phyloP scores from a whole-genome alignment of 1,140 invertebrate genomes.

The Apis laboriosa region DNA sequence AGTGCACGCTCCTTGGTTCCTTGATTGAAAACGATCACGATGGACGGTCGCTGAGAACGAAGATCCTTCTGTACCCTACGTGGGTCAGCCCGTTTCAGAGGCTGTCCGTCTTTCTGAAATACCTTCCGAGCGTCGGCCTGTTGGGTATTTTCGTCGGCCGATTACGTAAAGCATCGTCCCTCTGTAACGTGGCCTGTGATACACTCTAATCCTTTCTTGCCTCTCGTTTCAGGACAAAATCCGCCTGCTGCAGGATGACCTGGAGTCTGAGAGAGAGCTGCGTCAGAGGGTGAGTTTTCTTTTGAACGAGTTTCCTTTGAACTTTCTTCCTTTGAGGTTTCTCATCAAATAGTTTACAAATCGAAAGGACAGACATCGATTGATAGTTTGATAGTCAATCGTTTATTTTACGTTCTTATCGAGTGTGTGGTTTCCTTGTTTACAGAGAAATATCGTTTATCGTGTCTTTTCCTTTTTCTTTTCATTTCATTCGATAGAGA shows the following conservation, averaged over 20 bases:
- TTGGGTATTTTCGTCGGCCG: constrained; percentile 64
- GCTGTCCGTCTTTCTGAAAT: constrained; percentile 61
- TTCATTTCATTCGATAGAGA: background rate
- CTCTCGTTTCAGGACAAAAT: constrained; percentile 95
- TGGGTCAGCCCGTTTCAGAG: constrained; percentile 49
- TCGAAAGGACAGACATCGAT: background rate
- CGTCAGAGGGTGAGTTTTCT: constrained; percentile 94
- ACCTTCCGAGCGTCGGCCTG: constrained; percentile 49
- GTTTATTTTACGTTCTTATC: background rate
- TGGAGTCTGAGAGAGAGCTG: constrained; percentile 97
- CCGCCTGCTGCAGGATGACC: constrained; percentile 97
- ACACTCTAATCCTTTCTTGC: constrained; percentile 58
- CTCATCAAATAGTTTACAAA: background rate
- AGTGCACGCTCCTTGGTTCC: constrained; percentile 31
- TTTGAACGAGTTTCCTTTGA: background rate
- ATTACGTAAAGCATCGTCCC: constrained; percentile 66
- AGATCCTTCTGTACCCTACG: constrained; percentile 45
- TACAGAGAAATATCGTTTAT: background rate
- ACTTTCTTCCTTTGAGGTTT: background rate
- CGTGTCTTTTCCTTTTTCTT: background rate
- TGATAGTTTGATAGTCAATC: background rate
- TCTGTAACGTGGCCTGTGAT: constrained; percentile 43
- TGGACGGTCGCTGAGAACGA: constrained; percentile 14
- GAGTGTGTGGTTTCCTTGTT: background rate
- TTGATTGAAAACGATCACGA: constrained; percentile 47